A percentile compares a stretch with the other conserved stretches of the same genome.
Conservation (phyloP, 2,888 invertebrate genomes). For the Acheta domesticus region DNA sequence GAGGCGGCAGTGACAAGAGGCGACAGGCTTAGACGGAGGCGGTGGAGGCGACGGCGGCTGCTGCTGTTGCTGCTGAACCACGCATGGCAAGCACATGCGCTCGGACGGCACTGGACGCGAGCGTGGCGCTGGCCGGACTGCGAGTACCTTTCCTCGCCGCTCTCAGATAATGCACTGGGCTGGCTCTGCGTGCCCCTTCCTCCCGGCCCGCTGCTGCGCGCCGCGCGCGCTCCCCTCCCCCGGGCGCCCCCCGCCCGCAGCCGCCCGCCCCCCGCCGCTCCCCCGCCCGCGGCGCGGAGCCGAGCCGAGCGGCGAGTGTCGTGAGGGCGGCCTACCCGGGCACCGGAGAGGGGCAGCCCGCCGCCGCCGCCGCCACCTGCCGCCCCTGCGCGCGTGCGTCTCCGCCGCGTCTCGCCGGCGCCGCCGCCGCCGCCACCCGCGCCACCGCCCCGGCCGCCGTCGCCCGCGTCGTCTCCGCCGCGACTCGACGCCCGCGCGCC, state of each 20-base stretch:
- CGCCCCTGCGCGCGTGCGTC: slow-evolving; percentile 4
- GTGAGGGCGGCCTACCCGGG: slow-evolving; percentile 4
- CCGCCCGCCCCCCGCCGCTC: slow-evolving; percentile 1
- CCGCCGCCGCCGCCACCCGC: background rate
- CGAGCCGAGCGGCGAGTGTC: slow-evolving; percentile 7
- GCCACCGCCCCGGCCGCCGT: background rate
- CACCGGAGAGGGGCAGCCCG: background rate
- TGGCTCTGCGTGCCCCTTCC: background rate
- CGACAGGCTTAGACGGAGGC: background rate
- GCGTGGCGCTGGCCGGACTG: slow-evolving; percentile 18
- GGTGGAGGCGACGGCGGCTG: background rate
- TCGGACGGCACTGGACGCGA: background rate
- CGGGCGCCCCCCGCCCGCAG: background rate
- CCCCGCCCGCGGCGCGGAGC: background rate
- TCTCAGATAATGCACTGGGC: background rate
- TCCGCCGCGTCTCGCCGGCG: slow-evolving; percentile 1
- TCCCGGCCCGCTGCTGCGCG: slow-evolving; percentile 8
- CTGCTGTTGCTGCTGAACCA: background rate
- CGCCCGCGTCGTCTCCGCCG: background rate
- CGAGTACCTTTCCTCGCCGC: background rate
- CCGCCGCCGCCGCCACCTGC: slow-evolving; percentile 18
- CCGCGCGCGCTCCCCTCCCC: background rate
- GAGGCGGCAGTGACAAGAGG: background rate
- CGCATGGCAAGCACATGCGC: slow-evolving; percentile 1
- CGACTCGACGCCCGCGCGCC: background rate